These are phyloP conservation scores for Epinotia brunnichana DNA, from an alignment of 2,888 invertebrate species.

Conservation along the genomic window DNA sequence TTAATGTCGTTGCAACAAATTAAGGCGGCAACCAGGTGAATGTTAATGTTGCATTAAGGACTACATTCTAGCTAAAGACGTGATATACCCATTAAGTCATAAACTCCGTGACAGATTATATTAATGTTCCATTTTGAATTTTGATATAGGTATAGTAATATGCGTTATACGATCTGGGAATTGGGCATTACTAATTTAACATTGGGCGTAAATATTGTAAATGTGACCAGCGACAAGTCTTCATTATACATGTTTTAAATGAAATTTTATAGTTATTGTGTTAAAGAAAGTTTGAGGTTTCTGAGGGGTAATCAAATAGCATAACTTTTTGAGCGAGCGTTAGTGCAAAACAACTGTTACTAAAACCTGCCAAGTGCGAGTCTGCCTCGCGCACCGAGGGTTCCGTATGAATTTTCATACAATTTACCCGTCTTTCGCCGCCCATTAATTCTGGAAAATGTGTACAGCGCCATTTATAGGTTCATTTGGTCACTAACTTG, in stretches of 20 bases:
- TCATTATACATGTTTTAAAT: neutral
- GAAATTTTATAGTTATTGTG: neutral
- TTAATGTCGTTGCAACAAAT: constrained; percentile 43
- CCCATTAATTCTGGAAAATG: too few species aligned
- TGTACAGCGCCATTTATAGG: too few species aligned
- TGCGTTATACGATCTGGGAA: constrained; percentile 16
- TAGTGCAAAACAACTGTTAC: neutral
- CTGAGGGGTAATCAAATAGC: neutral
- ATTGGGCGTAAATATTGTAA: neutral
- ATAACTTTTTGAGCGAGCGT: neutral
- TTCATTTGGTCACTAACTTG: too few species aligned
- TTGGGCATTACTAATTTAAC: neutral
- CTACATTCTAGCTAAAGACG: constrained; percentile 38
- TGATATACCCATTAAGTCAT: constrained; percentile 44
- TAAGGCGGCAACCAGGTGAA: constrained; percentile 40
- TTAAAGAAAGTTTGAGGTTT: neutral
- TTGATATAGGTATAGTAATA: constrained; percentile 16
- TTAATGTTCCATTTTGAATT: constrained; percentile 35
- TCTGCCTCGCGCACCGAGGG: too few species aligned
- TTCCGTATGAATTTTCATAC: too few species aligned
- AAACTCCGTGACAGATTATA: constrained; percentile 39
- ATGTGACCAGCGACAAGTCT: too few species aligned
- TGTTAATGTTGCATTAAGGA: constrained; percentile 41
- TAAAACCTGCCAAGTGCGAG: too few species aligned
- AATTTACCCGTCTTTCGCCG: too few species aligned